Evolutionary conservation across 2,797 vertebrate species (phyloP), one percentile per base, ranked within the genome.

Genomic region (Cyprinella venusta): DNA sequence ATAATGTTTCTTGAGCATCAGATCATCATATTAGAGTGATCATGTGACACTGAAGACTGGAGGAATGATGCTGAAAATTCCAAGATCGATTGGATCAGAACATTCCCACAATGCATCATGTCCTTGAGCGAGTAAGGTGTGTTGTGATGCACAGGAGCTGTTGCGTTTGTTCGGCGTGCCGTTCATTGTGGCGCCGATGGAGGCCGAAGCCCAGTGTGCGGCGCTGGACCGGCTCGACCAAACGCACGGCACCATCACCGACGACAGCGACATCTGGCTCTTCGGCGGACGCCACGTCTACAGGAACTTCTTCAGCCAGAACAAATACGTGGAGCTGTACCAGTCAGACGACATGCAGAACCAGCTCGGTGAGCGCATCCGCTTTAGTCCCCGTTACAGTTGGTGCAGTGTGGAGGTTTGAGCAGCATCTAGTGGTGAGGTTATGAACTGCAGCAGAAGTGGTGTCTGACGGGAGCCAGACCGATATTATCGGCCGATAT

Each of bases 221-320:
- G 24, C 95, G 0, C 69, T 99, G 38, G 98, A 99, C 88, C 94
- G 96, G 0, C 91, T 94, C 0, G 97, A 99, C 70, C 97, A 98
- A 84, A 99, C 98, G 0, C 93, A 97, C 1, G 98, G 98, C 67
- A 99, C 98, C 84, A 99, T 99, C 91, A 99, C 98, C 0, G 98
- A 99, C 13, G 98, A 99, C 83, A 99, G 98, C 0, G 98, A 99
- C 21, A 95, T 99, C 83, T 99, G 98, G 98, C 93, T 99, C 19
- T 99, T 99, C 33, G 98, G 98, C 1, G 98, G 94, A 21, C 94
- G 97, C 3, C 97, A 99, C 0, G 98, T 99, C 84, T 99, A 96
- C 91, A 99, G 95, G 93, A 98, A 99, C 90, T 99, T 99, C 90
- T 99, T 99, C 90, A 98, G 90, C 92, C 97, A 98, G 86, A 93